phyloP scores from a whole-genome alignment of 2,888 invertebrate genomes.

The Eurytoma californica region DNA sequence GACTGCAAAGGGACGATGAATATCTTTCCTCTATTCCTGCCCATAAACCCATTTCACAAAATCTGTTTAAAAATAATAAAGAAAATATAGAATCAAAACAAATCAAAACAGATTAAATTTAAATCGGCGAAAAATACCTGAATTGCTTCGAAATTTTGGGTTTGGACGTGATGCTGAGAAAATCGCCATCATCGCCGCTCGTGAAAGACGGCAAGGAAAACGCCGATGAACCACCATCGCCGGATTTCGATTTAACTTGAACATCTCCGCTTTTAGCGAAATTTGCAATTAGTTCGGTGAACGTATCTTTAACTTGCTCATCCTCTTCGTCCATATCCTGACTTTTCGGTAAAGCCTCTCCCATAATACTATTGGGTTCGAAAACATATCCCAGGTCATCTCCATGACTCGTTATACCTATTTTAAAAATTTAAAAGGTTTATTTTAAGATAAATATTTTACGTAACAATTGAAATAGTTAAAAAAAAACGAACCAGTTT shows the following conservation, averaged over 20 bases:
- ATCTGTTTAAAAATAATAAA: constrained; percentile 70
- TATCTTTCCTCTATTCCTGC: constrained; percentile 79
- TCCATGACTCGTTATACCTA: constrained; percentile 62
- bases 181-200: constrained; percentile 73
- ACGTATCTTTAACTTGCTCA: constrained; percentile 80
- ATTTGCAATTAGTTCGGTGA: constrained; percentile 81
- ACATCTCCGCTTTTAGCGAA: constrained; percentile 79
- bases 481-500: constrained; percentile 37
- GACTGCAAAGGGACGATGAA: constrained; percentile 77
- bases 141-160: constrained; percentile 74
- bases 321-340: constrained; percentile 77
- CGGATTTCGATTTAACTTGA: constrained; percentile 57
- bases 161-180: constrained; percentile 77
- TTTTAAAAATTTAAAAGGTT: not conserved
- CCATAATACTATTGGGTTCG: constrained; percentile 61
- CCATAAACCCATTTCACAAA: constrained; percentile 84
- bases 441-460: not conserved
- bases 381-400: constrained; percentile 67
- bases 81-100: not conserved
- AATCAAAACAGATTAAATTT: constrained; percentile 66
- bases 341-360: constrained; percentile 61
- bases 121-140: constrained; percentile 63
- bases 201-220: constrained; percentile 59
- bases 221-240: constrained; percentile 61
- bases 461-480: not conserved